phyloP scores from a whole-genome alignment of 2,113 vertebrate species.

The Eretmochelys imbricata region DNA sequence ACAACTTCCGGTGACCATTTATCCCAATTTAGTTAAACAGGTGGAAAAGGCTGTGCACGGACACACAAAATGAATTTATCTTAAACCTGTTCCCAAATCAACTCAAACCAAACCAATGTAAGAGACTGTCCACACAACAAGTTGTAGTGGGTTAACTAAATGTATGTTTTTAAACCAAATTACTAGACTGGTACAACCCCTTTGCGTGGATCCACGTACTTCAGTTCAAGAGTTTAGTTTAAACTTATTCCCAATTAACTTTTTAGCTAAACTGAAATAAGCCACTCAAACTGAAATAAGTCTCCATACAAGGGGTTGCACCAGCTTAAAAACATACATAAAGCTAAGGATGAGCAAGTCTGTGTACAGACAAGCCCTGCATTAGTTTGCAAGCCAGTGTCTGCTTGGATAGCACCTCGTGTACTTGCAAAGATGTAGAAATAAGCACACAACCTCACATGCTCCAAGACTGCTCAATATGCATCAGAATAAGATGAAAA shows the following conservation, averaged over 20 bases:
- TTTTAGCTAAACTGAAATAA: not conserved
- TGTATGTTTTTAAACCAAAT: not conserved
- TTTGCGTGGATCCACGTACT: not conserved
- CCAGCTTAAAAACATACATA: not conserved
- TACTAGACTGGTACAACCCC: not conserved
- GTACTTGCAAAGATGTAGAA: not conserved
- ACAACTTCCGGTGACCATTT: not conserved
- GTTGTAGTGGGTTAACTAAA: not conserved
- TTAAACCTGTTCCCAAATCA: not conserved
- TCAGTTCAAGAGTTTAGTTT: not conserved
- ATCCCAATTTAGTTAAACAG: not conserved
- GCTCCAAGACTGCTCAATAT: not conserved
- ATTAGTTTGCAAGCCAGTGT: not conserved
- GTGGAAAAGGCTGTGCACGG: not conserved
- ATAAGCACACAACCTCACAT: not conserved
- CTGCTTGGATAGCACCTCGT: not conserved
- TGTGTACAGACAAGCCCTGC: not conserved
- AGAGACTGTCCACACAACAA: not conserved
- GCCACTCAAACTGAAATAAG: not conserved
- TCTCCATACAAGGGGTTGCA: not conserved
- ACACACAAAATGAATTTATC: not conserved
- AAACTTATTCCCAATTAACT: not conserved
- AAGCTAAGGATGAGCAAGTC: not conserved
- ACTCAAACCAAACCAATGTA: not conserved
- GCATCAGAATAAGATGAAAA: not conserved